phyloP scores from a whole-genome alignment of 2,888 invertebrate species.

The Aleiodes alternator region DNA sequence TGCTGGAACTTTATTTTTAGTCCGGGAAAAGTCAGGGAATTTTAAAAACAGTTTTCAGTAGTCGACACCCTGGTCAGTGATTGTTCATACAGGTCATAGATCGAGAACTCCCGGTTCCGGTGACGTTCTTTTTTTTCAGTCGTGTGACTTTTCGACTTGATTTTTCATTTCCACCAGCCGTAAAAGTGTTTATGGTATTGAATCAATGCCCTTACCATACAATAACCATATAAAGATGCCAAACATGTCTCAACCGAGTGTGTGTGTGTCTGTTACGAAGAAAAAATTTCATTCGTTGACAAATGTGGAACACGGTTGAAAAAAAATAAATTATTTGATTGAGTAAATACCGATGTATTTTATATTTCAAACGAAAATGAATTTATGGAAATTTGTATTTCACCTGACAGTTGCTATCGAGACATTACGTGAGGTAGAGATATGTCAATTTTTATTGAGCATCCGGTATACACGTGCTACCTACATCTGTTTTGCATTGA shows the following conservation, averaged over 20 bases:
- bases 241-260: neutral
- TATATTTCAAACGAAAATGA: neutral
- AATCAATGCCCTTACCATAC: neutral
- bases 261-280: neutral
- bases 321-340: neutral
- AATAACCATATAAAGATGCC: neutral
- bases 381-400: neutral
- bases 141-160: slow-evolving; percentile 48
- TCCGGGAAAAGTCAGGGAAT: too few species aligned
- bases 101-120: slow-evolving; percentile 55
- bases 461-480: slow-evolving; percentile 27
- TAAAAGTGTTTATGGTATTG: neutral
- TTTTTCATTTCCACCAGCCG: slow-evolving; percentile 22
- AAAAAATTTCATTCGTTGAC: slow-evolving; percentile 6
- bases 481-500: slow-evolving; percentile 25
- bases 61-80: too few species aligned
- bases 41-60: too few species aligned
- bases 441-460: slow-evolving; percentile 10
- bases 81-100: slow-evolving; percentile 50
- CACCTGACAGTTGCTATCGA: neutral
- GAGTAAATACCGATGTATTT: neutral
- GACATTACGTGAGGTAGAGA: neutral
- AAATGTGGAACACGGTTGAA: neutral
- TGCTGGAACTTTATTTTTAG: too few species aligned
- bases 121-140: slow-evolving; percentile 34